These are phyloP conservation scores for Panagrolaimus sp. DNA, from an alignment of 1,140 invertebrate genomes.

Conservation along the genomic window DNA sequence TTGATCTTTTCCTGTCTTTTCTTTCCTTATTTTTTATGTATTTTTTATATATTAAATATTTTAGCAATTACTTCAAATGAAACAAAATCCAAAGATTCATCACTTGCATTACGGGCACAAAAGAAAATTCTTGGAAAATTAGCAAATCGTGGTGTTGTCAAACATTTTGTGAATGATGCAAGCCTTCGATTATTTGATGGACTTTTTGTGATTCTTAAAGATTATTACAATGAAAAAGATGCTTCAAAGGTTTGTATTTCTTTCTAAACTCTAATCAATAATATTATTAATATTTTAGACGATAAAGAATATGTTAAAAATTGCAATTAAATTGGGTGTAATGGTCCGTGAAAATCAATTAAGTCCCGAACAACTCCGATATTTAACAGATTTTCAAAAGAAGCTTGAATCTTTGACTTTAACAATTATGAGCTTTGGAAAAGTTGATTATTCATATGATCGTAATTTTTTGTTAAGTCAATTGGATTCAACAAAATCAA, in stretches of 20 bases:
- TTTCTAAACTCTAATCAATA: not conserved
- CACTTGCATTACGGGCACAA: slow-evolving; percentile 1
- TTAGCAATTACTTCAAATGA: no score
- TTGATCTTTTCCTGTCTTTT: no score
- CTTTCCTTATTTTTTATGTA: no score
- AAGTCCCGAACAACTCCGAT: no score
- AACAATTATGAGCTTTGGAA: slow-evolving; percentile 11
- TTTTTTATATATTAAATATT: no score
- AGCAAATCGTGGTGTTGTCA: slow-evolving; percentile 13
- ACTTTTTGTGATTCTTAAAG: slow-evolving; percentile 14
- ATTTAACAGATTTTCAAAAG: not conserved
- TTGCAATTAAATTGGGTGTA: slow-evolving; percentile 13
- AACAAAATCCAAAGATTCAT: not conserved
- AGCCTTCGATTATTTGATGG: slow-evolving; percentile 7
- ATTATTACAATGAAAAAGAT: slow-evolving; percentile 23
- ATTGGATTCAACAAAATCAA: slow-evolving; percentile 1
- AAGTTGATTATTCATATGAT: slow-evolving; percentile 21
- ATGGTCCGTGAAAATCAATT: slow-evolving; percentile 16
- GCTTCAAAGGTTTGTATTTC: slow-evolving; percentile 19
- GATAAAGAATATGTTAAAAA: not conserved
- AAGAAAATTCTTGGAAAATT: slow-evolving; percentile 24
- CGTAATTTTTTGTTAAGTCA: slow-evolving; percentile 1
- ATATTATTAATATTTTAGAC: not conserved
- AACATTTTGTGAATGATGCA: slow-evolving; percentile 22
- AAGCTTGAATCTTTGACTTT: not conserved